Conservation (phyloP, 1,140 invertebrate species). For the Frieseomelitta varia region DNA sequence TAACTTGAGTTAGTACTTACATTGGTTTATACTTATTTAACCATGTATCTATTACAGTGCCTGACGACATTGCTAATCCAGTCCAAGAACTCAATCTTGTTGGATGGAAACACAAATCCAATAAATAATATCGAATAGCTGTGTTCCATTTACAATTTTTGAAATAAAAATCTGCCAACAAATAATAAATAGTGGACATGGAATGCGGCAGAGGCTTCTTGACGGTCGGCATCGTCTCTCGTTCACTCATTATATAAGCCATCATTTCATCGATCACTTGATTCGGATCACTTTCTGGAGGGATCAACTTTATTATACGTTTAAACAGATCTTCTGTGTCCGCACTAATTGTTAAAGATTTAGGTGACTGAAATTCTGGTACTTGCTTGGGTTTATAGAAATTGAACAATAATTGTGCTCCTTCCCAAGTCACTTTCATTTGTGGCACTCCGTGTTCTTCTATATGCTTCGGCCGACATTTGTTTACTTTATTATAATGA, state of each 20-base stretch:
- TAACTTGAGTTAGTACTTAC: conserved; percentile 63
- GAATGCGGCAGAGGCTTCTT: conserved; percentile 81
- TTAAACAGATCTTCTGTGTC: conserved; percentile 91
- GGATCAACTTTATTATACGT: conserved; percentile 89
- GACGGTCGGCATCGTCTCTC: conserved; percentile 82
- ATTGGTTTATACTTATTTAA: conserved; percentile 89
- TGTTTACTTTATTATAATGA: conserved; percentile 87
- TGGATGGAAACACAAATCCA: conserved; percentile 91
- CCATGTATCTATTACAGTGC: conserved; percentile 90
- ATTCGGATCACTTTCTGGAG: conserved; percentile 85
- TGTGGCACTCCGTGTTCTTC: conserved; percentile 90
- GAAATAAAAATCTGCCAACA: conserved; percentile 95
- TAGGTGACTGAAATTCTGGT: conserved; percentile 92
- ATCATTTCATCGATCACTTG: conserved; percentile 84
- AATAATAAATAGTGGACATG: conserved; percentile 91
- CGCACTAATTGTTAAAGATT: conserved; percentile 86
- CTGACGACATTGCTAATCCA: conserved; percentile 91
- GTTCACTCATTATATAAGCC: conserved; percentile 86
- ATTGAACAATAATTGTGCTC: conserved; percentile 90
- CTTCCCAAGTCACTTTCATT: conserved; percentile 89
- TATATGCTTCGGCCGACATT: conserved; percentile 87
- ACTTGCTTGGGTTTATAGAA: conserved; percentile 91
- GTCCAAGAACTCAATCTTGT: conserved; percentile 95
- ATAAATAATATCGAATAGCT: conserved; percentile 91
- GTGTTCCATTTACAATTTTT: conserved; percentile 91